These are phyloP conservation scores for Drosophila flavopinicola DNA, from an alignment of 2,888 invertebrate species.

Conservation along the genomic window DNA sequence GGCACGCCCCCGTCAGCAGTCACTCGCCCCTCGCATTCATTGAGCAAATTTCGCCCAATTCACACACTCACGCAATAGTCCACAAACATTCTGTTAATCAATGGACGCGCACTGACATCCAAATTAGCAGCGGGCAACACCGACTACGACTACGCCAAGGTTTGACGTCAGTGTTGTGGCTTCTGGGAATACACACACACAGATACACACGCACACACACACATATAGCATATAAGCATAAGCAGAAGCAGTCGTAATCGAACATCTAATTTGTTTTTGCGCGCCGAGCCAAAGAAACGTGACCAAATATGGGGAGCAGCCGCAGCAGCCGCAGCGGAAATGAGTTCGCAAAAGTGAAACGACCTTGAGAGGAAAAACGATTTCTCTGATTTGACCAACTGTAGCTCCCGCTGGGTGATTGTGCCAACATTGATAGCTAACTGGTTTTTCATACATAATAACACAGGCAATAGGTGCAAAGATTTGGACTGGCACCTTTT, in stretches of 20 bases:
- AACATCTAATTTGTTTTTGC: slow-evolving; percentile 19
- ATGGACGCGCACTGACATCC: slow-evolving; percentile 46
- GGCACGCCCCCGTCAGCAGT: slow-evolving; percentile 13
- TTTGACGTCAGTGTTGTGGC: slow-evolving; percentile 68
- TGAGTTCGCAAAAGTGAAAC: slow-evolving; percentile 17
- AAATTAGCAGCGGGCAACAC: slow-evolving; percentile 62
- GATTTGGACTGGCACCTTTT: neutral
- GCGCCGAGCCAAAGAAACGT: slow-evolving; percentile 50
- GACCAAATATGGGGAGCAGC: slow-evolving; percentile 66
- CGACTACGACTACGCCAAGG: slow-evolving; percentile 47
- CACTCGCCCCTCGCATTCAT: slow-evolving; percentile 53
- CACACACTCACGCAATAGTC: slow-evolving; percentile 29
- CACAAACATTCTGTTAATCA: slow-evolving; percentile 50
- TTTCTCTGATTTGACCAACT: slow-evolving; percentile 4
- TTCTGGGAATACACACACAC: slow-evolving; percentile 42
- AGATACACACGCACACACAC: no score
- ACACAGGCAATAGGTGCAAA: neutral
- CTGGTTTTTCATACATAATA: slow-evolving; percentile 4
- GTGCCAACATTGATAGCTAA: neutral
- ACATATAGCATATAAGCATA: no score
- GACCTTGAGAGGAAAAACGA: slow-evolving; percentile 36
- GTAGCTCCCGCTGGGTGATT: neutral
- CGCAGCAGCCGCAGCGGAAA: slow-evolving; percentile 39
- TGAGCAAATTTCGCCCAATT: slow-evolving; percentile 55
- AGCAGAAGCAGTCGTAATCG: slow-evolving; percentile 18